Base-by-base conservation (phyloP, 2,113 vertebrate genomes). In the Seriola aureovittata region DNA sequence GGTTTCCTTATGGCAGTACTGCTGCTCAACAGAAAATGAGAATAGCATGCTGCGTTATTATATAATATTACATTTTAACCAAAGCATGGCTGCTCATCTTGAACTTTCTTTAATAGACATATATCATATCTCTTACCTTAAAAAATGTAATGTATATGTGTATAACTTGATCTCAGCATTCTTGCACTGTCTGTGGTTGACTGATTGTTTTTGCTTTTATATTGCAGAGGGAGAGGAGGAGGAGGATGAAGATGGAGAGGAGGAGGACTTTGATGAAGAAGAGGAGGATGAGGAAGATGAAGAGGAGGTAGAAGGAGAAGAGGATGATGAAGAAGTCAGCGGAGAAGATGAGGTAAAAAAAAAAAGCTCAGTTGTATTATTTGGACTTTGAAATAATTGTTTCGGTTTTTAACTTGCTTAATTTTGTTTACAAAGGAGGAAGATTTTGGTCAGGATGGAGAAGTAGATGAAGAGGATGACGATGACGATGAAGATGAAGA, bases 241-340 rank as follows among this genome's bases (percentile, higher is more conserved):
- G 55, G 96, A 97, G 10, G 96, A 96, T 0, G 96, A 97, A 55
- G 96, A 97, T 1, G 96, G 96, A 12, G 96, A 96, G 54, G 97
- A 97, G 69, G 96, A 97, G 65, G 96, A 96, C 76, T 96, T 97
- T 25, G 96, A 97, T 2, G 96, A 97, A 71, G 96, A 97, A 17
- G 96, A 96, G 10, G 96, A 97, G 0, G 96, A 96, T 0, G 96
- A 97, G 12, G 96, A 97, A 4, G 96, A 97, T 0, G 96, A 96
- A 60, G 96, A 97, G 64, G 97, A 96, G 64, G 95, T 90, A 84
- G 97, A 95, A 90, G 96, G 93, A 58, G 96, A 96, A 50, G 97
- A 97, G 3, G 96, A 98, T 13, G 96, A 97, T n/a, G 97, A 98
- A 1, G 97, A 97, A 79, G 95, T 94, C 86, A 97, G 96, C 81